Evolutionary conservation across 2,888 invertebrate genomes (phyloP), one percentile per base, ranked within the genome.

Genomic region (Oscheius sp.): DNA sequence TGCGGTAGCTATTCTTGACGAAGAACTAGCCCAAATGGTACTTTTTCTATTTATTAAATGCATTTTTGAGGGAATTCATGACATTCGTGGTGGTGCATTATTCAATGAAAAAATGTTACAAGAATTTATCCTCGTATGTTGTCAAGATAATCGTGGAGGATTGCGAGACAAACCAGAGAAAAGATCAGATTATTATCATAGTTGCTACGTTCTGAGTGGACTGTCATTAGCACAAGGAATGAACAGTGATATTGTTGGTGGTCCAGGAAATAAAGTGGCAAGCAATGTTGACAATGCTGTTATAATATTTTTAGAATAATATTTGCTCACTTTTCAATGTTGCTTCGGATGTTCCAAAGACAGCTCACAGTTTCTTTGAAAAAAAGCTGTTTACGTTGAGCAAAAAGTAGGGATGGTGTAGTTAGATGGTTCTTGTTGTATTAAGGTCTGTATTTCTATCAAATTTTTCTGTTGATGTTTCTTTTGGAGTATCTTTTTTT

Each of bases 91-190:
- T 20, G 32, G 36, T 32, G 24, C 68, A 8, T 63, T 77, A 8
- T 80, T 78, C 30, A 72, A 82, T 30, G 62, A 81, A 67, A 47
- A 71, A 44, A 87, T 95, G 57, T 89, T 98, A 76, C 97, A 98
- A 88, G 94, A 96, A 86, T 98, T 97, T 87, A 90, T 98, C 72
- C 89, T 97, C 72, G 90, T 94, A 51, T 95, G 95, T 86, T 96
- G 96, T 86, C 97, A 98, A 88, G 71, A 71, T 54, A 47, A 49
- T 26, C 49, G 28, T 17, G 98, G 98, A 24, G 97, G 98, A 4
- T 90, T 98, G 28, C 89, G 94, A 74, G 98, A 98, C 88, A 98
- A 98, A 88, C 98, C 98, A 65, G 93, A 92, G 82, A 95, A 94
- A 93, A 67, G 90, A 56, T 90, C 92, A 80, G 98, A 98, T 89